Evolutionary conservation across 2,797 vertebrate species (phyloP), one percentile per base, ranked within the genome.

Genomic region (Mormyrops attenuatus): DNA sequence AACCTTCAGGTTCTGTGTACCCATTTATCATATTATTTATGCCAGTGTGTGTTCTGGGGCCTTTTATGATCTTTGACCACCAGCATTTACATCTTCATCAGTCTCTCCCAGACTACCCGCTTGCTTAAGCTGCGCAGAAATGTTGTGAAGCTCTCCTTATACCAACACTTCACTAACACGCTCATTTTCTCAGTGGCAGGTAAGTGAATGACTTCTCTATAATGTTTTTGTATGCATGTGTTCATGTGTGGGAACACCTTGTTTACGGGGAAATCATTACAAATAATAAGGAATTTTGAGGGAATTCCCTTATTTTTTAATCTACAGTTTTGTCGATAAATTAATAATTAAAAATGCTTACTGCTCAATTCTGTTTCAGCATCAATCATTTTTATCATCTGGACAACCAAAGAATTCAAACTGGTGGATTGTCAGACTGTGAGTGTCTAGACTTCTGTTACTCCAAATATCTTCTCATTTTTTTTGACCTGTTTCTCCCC

Each of bases 401-500:
- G 98, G 98, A 99, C 98, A 84, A 98, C 97, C 91, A 98, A 98
- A 96, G 98, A 98, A 92, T 99, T 99, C 95, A 96, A 97, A 93
- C 95, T 98, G 93, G 97, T 98, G 3, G 97, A 97, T 91, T 99
- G 98, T 94, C 98, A 99, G 91, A 97, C 95, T 95, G 98, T 99
- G 90, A 96, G 97, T 96, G 13, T 9, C 15, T 26, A 41, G 9
- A 41, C 77, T 66, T 47, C 26, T 47, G 15, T 60, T 53, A 4
- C n/a, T 20, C 6, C 17, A 82, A 1, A 47, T 47, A 47, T 4
- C 41, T 41, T 82, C 20, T n/a, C n/a, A 34, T 20, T 38, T 11
- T 57, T 15, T 38, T 30, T 1, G 3, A 55, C 15, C 15, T 30
- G 7, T 41, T 87, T 87, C 22, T 57, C 11, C 1, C 8, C 41